Evolutionary conservation across 1,140 invertebrate species (phyloP).

Genomic region (Drosophila ercepeae): DNA sequence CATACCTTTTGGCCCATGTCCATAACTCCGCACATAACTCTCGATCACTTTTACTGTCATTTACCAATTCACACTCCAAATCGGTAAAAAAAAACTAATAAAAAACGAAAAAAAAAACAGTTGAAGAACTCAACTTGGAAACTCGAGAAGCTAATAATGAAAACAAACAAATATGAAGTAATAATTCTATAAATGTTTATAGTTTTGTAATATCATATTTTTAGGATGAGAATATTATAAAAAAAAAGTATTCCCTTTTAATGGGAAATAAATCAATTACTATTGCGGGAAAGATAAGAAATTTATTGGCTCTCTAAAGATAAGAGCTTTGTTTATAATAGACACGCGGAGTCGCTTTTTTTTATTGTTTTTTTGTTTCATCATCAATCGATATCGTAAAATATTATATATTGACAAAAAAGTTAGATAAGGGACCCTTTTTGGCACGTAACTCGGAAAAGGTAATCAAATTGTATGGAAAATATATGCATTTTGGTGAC

Average conservation of each 20-base stretch:
- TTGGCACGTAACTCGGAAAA: background rate
- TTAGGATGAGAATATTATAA: too few species aligned
- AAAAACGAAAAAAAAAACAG: background rate
- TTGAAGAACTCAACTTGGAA: background rate
- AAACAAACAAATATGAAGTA: background rate
- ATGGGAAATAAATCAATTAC: background rate
- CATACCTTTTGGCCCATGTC: constrained; percentile 14
- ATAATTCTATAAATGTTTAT: constrained; percentile 1
- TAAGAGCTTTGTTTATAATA: too few species aligned
- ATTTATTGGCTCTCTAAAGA: too few species aligned
- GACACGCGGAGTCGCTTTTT: background rate
- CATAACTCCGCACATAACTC: constrained; percentile 26
- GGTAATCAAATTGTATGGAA: background rate
- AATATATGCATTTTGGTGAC: background rate
- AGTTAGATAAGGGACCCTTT: background rate
- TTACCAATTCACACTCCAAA: constrained; percentile 64
- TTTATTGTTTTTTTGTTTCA: background rate
- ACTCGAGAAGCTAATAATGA: background rate
- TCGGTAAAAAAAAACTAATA: constrained; percentile 20
- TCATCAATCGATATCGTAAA: background rate
- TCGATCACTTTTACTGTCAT: constrained; percentile 68
- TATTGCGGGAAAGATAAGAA: background rate
- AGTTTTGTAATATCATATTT: too few species aligned
- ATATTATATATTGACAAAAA: too few species aligned
- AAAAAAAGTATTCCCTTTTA: too few species aligned